Evolutionary conservation across 2,113 vertebrate species (phyloP), one percentile per base, ranked within the genome.

Genomic region (Perccottus glenii): DNA sequence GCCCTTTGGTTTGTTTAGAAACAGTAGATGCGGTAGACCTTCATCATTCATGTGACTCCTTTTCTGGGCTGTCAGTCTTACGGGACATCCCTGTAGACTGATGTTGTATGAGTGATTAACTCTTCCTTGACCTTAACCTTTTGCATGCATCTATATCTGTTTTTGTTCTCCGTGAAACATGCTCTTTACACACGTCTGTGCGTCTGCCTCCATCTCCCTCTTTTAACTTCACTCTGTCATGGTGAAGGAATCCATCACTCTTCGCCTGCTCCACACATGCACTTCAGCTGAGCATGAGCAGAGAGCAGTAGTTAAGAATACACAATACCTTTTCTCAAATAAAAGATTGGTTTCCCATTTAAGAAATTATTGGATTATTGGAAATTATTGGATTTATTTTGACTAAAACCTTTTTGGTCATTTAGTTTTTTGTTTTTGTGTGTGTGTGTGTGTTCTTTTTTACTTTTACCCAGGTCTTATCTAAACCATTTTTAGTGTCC

Each of bases 271-370:
- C 68, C 63, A 87, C 87, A 87, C 73, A 60, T 90, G 84, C 77
- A 52, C 57, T 81, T 88, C 80, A 88, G 87, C 85, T 87, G 86
- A 86, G n/a, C n/a, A n/a, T n/a, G n/a, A n/a, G n/a, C n/a, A n/a
- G 64, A 16, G 55, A 66, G 59, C 19, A 49, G 47, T 71, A 61
- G 50, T 57, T 35, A 52, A 74, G 73, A 49, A 62, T 61, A 50
- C 36, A 45, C 65, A 51, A 46, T 46, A 38, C 15, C 50, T 55
- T 58, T 35, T 11, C 15, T 1, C 46, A n/a, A 10, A 33, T 36
- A 36, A 14, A 36, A 15, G 11, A 55, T 14, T 55, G 14, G 52
- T 15, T n/a, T 55, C 52, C 36, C 52, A 36, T 3, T 36, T 36
- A 14, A 38, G n/a, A 36, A 33, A 36, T 36, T 27, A 33, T 11